Evolutionary conservation across 2,797 vertebrate species (phyloP).

Genomic region (Coregonus ussuriensis): DNA sequence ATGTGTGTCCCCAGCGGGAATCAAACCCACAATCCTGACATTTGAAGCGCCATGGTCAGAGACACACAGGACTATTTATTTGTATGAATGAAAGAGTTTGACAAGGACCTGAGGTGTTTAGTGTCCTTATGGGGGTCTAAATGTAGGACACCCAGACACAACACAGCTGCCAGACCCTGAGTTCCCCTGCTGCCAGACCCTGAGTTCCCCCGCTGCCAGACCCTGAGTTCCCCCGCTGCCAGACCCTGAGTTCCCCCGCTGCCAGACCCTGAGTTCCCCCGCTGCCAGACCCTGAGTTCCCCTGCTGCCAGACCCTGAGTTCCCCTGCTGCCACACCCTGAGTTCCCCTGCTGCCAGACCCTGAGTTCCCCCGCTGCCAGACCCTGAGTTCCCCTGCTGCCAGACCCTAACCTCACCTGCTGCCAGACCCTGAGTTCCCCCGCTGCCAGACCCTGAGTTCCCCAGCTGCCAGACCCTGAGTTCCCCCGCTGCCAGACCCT

Average conservation of each 20-base stretch:
- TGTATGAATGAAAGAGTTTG: not conserved
- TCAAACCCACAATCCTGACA: not conserved
- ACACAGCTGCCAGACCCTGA: not conserved
- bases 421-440: not conserved
- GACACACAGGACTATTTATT: not conserved
- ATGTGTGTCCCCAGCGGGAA: no score
- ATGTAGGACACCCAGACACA: no score
- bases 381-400: no score
- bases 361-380: no score
- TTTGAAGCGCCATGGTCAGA: not conserved
- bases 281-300: not conserved
- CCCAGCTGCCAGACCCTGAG: not conserved
- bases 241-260: no score
- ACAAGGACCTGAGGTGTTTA: not conserved
- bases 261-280: no score
- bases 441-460: no score
- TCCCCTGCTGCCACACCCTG: not conserved
- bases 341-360: not conserved
- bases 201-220: no score
- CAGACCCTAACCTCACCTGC: no score
- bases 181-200: no score
- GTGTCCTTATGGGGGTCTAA: not conserved
- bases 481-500: no score
- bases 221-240: no score
- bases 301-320: not conserved